Conservation (phyloP, 1,140 invertebrate genomes). For the Microvelia longipes region DNA sequence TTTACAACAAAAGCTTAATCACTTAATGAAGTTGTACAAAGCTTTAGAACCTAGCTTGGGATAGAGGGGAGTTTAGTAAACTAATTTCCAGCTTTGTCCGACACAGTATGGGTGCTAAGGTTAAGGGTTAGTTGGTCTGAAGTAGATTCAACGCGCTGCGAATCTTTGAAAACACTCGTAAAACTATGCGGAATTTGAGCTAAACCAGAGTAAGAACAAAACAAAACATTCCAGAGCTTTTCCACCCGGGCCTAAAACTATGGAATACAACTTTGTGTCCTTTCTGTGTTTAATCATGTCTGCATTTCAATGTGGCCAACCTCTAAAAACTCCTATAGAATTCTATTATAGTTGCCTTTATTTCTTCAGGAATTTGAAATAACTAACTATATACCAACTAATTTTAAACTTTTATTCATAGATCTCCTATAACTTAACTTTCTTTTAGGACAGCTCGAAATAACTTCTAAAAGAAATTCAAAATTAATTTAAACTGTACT, state of each 20-base stretch:
- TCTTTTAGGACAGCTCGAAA: too few relatives aligned
- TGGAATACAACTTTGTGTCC: neutral
- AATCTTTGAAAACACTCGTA: neutral
- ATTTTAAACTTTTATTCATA: too few relatives aligned
- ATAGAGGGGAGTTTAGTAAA: neutral
- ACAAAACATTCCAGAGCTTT: neutral
- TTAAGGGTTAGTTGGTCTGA: neutral
- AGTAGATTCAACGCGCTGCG: neutral
- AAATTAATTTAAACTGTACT: too few relatives aligned
- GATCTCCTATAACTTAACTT: too few relatives aligned
- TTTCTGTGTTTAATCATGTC: neutral
- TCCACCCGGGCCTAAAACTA: neutral
- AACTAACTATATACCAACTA: too few relatives aligned
- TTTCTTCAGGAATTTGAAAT: neutral
- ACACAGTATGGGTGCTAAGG: too few relatives aligned
- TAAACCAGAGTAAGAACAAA: too few relatives aligned
- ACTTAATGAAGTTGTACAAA: neutral
- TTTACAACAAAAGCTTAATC: too few relatives aligned
- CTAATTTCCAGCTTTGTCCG: neutral
- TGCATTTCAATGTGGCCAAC: neutral
- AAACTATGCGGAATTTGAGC: neutral
- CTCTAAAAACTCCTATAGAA: neutral
- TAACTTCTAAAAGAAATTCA: too few relatives aligned
- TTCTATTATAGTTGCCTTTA: neutral
- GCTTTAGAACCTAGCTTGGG: too few relatives aligned